A percentile compares a stretch with the other conserved stretches of the same genome.
Evolutionary conservation across 1,140 invertebrate genomes (phyloP).

Genomic region (Penaeus japonicus): DNA sequence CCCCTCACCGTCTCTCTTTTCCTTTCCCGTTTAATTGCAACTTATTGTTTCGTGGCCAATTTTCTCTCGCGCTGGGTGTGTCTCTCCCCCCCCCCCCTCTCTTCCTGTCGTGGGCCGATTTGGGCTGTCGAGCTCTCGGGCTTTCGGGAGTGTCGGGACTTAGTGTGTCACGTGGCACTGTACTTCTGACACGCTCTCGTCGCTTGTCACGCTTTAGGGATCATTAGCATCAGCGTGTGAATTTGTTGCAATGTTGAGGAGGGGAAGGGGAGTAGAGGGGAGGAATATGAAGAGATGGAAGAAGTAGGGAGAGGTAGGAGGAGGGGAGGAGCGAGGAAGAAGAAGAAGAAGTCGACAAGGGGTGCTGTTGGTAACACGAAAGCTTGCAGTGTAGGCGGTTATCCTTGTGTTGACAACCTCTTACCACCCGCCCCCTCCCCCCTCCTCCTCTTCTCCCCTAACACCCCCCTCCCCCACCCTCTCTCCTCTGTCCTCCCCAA

Average conservation of each 20-base stretch:
- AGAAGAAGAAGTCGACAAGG: not conserved
- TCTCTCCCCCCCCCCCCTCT: too few species aligned
- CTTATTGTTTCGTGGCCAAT: not conserved
- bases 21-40: not conserved
- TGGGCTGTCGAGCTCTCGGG: too few species aligned
- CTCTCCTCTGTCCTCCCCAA: not conserved
- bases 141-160: too few species aligned
- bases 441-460: not conserved
- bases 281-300: not conserved
- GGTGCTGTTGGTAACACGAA: too few species aligned
- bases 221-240: too few species aligned
- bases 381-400: not conserved
- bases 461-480: not conserved
- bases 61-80: too few species aligned
- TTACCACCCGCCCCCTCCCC: not conserved
- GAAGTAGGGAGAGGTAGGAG: not conserved
- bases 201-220: too few species aligned
- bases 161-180: too few species aligned
- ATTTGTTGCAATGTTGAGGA: not conserved
- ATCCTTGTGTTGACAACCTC: not conserved
- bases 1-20: not conserved
- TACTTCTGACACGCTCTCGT: too few species aligned
- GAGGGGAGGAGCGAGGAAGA: not conserved
- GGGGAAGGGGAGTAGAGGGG: not conserved
- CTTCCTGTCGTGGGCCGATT: too few species aligned